Base-by-base conservation (phyloP, 2,797 vertebrate species). In the Lagocephalus sceleratus region DNA sequence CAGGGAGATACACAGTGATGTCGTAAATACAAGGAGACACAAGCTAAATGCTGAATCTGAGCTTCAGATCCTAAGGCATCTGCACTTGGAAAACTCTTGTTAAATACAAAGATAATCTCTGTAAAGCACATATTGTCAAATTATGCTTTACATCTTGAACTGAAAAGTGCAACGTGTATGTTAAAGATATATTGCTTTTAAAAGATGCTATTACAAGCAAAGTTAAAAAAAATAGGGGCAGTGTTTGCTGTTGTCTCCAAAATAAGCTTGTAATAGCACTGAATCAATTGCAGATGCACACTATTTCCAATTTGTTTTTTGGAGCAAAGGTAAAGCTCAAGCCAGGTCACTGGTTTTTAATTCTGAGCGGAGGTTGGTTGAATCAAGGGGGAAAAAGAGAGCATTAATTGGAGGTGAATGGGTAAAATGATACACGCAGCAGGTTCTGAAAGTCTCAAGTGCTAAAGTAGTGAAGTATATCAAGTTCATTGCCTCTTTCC, bases 21-120 rank as follows among this genome's bases (percentile, higher is more conserved):
- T 60, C 66, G 75, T 81, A 84, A 85, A 88, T 77, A 82, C 75
- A 78, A 73, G 72, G 58, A 66, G 20, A 57, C 53, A 40, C 64
- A 57, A 73, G 52, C 58, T 20, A 72, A 67, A 60, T 20, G 47
- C 20, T 44, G 40, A 23, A 51, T 64, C 44, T 7, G 50, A 53
- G 44, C 41, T 45, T 10, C 60, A 80, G 63, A 61, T 68, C 70
- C 46, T 60, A 41, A 71, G 54, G 48, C 61, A 76, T 59, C 66
- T 59, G 63, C 54, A 58, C 22, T 66, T 65, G 70, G 61, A 55
- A 81, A 58, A 75, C 66, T 12, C n/a, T 0, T 2, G 41, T 50
- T 47, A 6, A 39, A 57, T 25, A 44, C 10, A 16, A 1, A 22
- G 6, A 3, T 44, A 32, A 6, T 38, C 8, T 6, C 16, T 39